A percentile compares a stretch with the other conserved stretches of the same genome.
phyloP scores from a whole-genome alignment of 2,113 vertebrate species.

The Ictidomys tridecemlineatus region DNA sequence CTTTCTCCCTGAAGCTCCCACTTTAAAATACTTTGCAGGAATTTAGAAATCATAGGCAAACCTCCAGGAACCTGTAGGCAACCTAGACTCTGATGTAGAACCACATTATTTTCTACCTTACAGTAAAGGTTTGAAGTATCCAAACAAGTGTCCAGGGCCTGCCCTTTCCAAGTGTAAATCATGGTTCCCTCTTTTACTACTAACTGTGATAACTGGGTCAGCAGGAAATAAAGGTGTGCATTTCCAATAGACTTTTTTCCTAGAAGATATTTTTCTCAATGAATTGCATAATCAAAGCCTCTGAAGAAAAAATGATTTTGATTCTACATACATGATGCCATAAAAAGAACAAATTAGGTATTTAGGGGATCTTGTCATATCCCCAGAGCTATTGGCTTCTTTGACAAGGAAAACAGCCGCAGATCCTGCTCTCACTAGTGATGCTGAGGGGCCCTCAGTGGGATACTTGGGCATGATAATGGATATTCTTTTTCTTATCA shows the following conservation, averaged over 20 bases:
- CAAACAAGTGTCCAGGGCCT: not conserved
- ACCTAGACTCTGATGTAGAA: not conserved
- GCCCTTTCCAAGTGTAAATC: not conserved
- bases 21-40: not conserved
- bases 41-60: not conserved
- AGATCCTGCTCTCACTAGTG: not conserved
- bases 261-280: not conserved
- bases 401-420: not conserved
- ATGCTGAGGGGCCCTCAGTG: not conserved
- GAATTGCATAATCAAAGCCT: not conserved
- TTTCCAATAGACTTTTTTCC: slow-evolving; percentile 7
- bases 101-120: not conserved
- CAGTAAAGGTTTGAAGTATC: not conserved
- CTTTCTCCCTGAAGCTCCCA: not conserved
- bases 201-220: not conserved
- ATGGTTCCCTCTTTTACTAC: not conserved
- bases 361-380: not conserved
- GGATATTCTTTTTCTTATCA: not conserved
- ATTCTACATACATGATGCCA: not conserved
- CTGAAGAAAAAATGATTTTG: slow-evolving; percentile 15
- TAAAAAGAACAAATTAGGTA: not conserved
- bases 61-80: not conserved
- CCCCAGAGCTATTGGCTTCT: not conserved
- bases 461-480: not conserved
- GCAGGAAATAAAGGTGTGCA: not conserved